Percentiles rank a stretch among this genome's conserved stretches.
phyloP scores from a whole-genome alignment of 2,888 invertebrate species.

The Neocrepidodera transversa region DNA sequence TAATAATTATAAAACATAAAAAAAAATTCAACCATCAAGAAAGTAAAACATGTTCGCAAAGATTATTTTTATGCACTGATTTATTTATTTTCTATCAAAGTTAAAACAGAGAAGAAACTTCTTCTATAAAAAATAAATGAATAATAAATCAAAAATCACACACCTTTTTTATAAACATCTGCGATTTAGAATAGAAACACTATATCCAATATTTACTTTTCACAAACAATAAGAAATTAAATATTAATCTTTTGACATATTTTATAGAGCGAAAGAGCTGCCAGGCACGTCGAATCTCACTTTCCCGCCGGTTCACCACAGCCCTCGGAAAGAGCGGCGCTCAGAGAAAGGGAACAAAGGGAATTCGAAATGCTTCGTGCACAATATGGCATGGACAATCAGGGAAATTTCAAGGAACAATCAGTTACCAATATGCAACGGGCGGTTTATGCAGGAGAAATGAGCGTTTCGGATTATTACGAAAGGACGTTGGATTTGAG shows the following conservation, averaged over 20 bases:
- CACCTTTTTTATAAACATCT: too few relatives aligned
- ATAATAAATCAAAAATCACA: too few relatives aligned
- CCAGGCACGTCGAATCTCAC: slow-evolving; percentile 88
- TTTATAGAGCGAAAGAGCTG: slow-evolving; percentile 65
- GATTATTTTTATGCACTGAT: too few relatives aligned
- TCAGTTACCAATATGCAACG: slow-evolving; percentile 80
- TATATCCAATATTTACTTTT: too few relatives aligned
- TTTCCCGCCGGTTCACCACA: slow-evolving; percentile 68
- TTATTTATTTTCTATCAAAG: too few relatives aligned
- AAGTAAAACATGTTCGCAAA: too few relatives aligned
- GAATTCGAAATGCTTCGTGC: slow-evolving; percentile 83
- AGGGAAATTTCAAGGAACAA: slow-evolving; percentile 76
- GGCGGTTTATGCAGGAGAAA: slow-evolving; percentile 85
- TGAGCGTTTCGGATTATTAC: slow-evolving; percentile 86
- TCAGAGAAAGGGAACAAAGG: slow-evolving; percentile 76
- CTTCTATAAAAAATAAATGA: too few relatives aligned
- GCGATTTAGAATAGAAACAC: too few relatives aligned
- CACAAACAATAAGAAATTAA: neutral
- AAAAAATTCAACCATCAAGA: too few relatives aligned
- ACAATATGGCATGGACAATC: slow-evolving; percentile 90
- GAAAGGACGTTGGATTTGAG: slow-evolving; percentile 79
- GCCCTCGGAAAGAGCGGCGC: slow-evolving; percentile 68
- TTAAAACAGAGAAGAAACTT: too few relatives aligned
- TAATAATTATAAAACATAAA: too few relatives aligned
- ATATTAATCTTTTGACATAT: neutral